A percentile compares a stretch with the other conserved stretches of the same genome.
phyloP scores from a whole-genome alignment of 2,888 invertebrate genomes.

The Molorchus minor region DNA sequence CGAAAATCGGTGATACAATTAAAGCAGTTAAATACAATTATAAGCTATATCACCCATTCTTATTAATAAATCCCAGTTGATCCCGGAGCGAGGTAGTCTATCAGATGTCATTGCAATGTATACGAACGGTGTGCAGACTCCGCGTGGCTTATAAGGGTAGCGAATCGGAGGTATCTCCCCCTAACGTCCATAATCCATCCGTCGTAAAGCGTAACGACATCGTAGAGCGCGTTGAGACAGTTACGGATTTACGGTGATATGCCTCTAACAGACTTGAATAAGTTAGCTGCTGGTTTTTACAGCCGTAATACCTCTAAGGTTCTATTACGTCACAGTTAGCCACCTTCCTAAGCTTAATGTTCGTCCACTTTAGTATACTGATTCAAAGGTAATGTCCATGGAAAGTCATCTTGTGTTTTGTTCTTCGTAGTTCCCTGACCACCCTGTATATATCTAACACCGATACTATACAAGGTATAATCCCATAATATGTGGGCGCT shows the following conservation, averaged over 20 bases:
- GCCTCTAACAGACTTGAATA: constrained; percentile 53
- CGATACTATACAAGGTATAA: too few relatives aligned
- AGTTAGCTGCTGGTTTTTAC: constrained; percentile 53
- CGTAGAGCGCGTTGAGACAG: constrained; percentile 55
- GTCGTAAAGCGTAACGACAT: constrained; percentile 59
- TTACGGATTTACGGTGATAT: constrained; percentile 58
- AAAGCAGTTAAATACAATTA: not conserved
- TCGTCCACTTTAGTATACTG: too few relatives aligned
- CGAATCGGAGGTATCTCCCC: constrained; percentile 40
- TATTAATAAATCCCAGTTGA: constrained; percentile 3
- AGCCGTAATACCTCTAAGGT: constrained; percentile 45
- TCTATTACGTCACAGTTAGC: too few relatives aligned
- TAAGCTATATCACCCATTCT: not conserved
- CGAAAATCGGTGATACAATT: not conserved
- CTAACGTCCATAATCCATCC: constrained; percentile 50
- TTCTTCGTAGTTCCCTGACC: too few relatives aligned
- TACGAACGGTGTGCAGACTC: constrained; percentile 38
- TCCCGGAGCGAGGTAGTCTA: not conserved
- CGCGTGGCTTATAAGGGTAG: constrained; percentile 44
- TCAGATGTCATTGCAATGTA: constrained; percentile 24
- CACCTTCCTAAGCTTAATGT: too few relatives aligned
- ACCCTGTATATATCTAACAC: too few relatives aligned
- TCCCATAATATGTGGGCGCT: too few relatives aligned
- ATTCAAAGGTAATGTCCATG: too few relatives aligned
- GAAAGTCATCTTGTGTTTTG: too few relatives aligned